Base-by-base conservation (phyloP, 92 coral and sea anemone species). In the Hydrozoanthus gracilis region DNA sequence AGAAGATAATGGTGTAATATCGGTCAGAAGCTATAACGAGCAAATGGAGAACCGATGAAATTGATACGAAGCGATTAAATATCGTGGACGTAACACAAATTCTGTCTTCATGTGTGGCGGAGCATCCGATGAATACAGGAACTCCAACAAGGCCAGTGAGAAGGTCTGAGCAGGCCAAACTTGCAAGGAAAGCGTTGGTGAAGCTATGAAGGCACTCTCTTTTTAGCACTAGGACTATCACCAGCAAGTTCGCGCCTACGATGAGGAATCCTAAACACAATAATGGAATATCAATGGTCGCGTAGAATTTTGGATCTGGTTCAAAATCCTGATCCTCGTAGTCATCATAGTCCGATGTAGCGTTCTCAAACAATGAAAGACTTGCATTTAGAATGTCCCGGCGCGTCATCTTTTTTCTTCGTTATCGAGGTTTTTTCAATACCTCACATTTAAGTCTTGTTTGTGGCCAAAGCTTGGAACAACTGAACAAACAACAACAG, bases 1-100 rank as follows among this genome's bases (percentile, higher is more conserved):
- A 88, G 15, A 82, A 68, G 15, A 96, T 94, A 35, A 96, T 96
- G 49, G 94, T 92, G n/a, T 88, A 76, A 80, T 94, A 96, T 15
- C 98, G 96, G 69, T 96, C 98, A 35, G 88, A 82, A 6, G 98
- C 91, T 49, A 96, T 91, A 49, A 90, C 48, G 58, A 94, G 68
- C 27, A 96, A 90, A 56, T 96, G 98, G 27, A 94, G 92, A 6
- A 96, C 93, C n/a, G 98, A 82, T 2, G 98, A 96, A 17, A 92
- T 90, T 49, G 94, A 90, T 4, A 94, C 92, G 77, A 96, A 96
- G 4, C 94, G 91, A 72, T 83, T 83, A 61, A 88, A 78, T 4
- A 89, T 49, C 52, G 56, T 50, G 9, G 98, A 86, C 13, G 90
- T 52, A 2, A 78, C 69, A 73, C 98, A 96, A 7, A 84, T 51